Evolutionary conservation across 2,888 invertebrate genomes (phyloP), one percentile per base, ranked within the genome.

Genomic region (Drosophila paranaensis): DNA sequence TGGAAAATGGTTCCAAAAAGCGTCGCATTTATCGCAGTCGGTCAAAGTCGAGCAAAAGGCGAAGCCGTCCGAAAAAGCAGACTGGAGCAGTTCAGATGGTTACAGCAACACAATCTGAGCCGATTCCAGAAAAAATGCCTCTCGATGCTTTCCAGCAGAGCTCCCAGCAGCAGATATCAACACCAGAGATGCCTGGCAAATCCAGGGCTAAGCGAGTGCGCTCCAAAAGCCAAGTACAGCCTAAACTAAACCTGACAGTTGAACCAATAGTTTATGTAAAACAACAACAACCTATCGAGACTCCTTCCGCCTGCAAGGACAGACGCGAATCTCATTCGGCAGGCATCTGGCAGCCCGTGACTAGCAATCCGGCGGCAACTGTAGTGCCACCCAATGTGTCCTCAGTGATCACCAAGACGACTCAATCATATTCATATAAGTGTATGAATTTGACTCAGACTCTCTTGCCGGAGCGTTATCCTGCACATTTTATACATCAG

Each of bases 401-500:
- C 8, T 2, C 50, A 14, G 3, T 57, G 3, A 40, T 57, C 54
- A 25, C 9, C 11, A 67, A 16, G 9, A 20, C 16, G 6, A 46
- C 35, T 10, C 39, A 61, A 43, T 2, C 45, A 0, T 56, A 55
- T 9, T 16, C 62, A n/a, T 71, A 80, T 10, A 70, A 77, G 27
- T 65, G 43, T 40, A 25, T 60, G 9, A 65, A 56, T 40, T 16
- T 51, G 2, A 74, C 63, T 1, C 62, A 69, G 40, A 79, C 82
- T 2, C 13, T 82, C 14, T 33, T 91, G 11, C 85, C 91, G 0
- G 46, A 60, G 14, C 61, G 74, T 4, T 91, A 91, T 74, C 91
- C 91, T 1, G 67, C 79, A 4, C 89, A 91, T 58, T 91, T 91
- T 43, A 43, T 79, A 54, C 68, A 90, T 60, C 91, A 91, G 66